Conservation (phyloP, 2,797 vertebrate genomes). For the Enteromius radiatus region DNA sequence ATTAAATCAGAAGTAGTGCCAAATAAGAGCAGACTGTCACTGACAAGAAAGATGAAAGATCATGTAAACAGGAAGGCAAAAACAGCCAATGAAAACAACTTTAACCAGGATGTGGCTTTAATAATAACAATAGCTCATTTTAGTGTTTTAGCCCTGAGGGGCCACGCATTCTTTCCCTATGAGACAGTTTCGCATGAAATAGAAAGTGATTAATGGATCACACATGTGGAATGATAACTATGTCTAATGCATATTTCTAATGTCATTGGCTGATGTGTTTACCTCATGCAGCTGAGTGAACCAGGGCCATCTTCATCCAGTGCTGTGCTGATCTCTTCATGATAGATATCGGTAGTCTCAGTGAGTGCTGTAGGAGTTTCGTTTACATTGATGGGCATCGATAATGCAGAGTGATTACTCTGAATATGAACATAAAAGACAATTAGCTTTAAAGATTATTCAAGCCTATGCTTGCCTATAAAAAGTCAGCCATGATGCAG, state of each 20-base stretch:
- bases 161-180: neutral
- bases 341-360: neutral
- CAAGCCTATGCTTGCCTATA: neutral
- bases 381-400: neutral
- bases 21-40: slow-evolving; percentile 70
- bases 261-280: slow-evolving; percentile 4
- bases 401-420: slow-evolving; percentile 15
- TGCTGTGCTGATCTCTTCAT: slow-evolving; percentile 44
- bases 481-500: neutral
- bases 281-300: slow-evolving; percentile 49
- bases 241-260: slow-evolving; percentile 40
- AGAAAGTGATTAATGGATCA: slow-evolving; percentile 24
- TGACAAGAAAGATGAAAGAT: slow-evolving; percentile 53
- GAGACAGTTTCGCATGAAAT: slow-evolving; percentile 15
- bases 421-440: slow-evolving; percentile 18
- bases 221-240: slow-evolving; percentile 40
- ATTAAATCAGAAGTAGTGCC: slow-evolving; percentile 74
- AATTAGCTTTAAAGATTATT: neutral
- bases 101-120: neutral
- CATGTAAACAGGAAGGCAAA: neutral
- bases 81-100: neutral
- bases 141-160: neutral
- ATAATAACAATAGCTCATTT: neutral
- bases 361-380: neutral
- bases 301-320: slow-evolving; percentile 27